These are phyloP conservation scores for Cyanoramphus novaezelandiae DNA, from an alignment of 2,113 vertebrate genomes.

Conservation along the genomic window DNA sequence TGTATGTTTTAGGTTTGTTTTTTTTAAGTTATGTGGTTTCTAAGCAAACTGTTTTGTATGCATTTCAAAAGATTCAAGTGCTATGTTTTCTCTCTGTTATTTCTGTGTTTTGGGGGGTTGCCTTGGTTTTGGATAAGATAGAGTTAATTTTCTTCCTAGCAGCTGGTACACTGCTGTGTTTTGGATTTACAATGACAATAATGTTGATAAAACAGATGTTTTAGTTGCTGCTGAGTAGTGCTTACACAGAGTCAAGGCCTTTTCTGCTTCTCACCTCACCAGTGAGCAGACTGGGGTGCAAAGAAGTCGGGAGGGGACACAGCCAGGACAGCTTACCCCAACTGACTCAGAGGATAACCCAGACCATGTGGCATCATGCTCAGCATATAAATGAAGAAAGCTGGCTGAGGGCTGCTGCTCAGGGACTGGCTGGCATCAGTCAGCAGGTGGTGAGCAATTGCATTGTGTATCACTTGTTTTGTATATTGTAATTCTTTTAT, in stretches of 20 bases:
- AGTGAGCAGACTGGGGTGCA: too few species aligned
- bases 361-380: too few species aligned
- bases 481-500: neutral
- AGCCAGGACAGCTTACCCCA: too few species aligned
- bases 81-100: neutral
- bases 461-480: neutral
- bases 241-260: neutral
- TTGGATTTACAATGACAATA: neutral
- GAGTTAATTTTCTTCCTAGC: neutral
- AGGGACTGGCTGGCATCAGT: too few species aligned
- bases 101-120: neutral
- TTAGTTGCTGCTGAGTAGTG: neutral
- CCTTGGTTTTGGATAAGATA: neutral
- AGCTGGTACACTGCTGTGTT: neutral
- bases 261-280: neutral
- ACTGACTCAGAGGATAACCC: too few species aligned
- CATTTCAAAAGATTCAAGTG: neutral
- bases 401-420: too few species aligned
- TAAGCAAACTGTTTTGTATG: neutral
- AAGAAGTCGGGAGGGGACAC: too few species aligned
- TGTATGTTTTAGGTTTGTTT: neutral
- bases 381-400: too few species aligned
- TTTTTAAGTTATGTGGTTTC: neutral
- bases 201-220: neutral
- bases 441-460: too few species aligned